Base-by-base conservation (phyloP, 1,140 invertebrate species). In the Drosophila grimshawi region DNA sequence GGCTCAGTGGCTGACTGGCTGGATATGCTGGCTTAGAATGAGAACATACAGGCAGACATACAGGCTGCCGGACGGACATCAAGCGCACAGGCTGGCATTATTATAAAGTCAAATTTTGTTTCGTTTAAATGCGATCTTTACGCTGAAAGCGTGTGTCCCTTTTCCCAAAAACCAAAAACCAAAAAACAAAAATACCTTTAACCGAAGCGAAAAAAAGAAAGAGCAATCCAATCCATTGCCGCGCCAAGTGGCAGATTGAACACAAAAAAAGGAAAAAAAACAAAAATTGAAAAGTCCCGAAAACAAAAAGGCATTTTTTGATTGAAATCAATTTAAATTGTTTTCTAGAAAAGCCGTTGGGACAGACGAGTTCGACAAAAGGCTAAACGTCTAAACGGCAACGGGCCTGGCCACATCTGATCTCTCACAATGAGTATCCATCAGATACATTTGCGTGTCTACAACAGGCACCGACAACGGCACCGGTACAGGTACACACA, bases 261-360 rank as follows among this genome's bases (percentile, higher is more conserved):
- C 19, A 19, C 19, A 57, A 59, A 53, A 66, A 59, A 63, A 60
- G 46, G 53, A 60, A 66, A 78, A 62, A 29, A 48, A n/a, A 75
- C 29, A 27, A 71, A 82, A 78, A 59, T 59, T 46, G 72, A 60
- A 69, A 71, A 81, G 78, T 83, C 72, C 80, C 80, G 67, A 90
- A 89, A 90, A 89, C 81, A 85, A 89, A 89, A 90, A 89, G 77
- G 80, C 65, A 72, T 66, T 78, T 78, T 89, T 89, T 89, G 85
- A 89, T 89, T 89, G 85, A 89, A 89, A 89, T 89, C 85, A 89
- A 89, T 89, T 89, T 89, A 89, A 89, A 89, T 89, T 89, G 85
- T 89, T 89, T 85, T 88, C 85, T 88, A 89, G 85, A 88, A 88
- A 89, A 80, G 73, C 70, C 73, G 65, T 45, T 60, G 63, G 62